Conservation (phyloP, 1,140 invertebrate genomes). For the Apis dorsata region DNA sequence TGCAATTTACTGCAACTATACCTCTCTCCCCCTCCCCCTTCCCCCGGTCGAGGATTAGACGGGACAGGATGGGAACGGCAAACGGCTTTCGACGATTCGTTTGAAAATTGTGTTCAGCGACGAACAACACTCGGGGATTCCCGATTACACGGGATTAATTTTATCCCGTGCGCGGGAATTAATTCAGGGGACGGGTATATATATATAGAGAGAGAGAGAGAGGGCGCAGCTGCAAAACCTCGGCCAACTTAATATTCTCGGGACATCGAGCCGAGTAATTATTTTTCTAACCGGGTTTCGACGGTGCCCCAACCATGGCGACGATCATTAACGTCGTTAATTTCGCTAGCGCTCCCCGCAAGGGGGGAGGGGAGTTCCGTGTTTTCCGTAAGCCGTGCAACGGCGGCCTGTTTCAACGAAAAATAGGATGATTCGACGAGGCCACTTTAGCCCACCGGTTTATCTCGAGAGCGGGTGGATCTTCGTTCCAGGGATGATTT, state of each 20-base stretch:
- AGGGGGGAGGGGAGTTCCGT: not conserved
- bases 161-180: not conserved
- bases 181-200: not conserved
- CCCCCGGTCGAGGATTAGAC: too few relatives aligned
- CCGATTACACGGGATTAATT: conserved; percentile 17
- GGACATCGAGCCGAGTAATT: conserved; percentile 38
- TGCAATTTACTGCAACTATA: too few relatives aligned
- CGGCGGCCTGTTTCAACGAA: not conserved
- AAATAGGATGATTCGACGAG: conserved; percentile 40
- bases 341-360: not conserved
- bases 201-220: too few relatives aligned
- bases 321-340: conserved; percentile 44
- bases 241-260: conserved; percentile 33
- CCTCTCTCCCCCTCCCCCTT: too few relatives aligned
- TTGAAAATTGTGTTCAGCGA: too few relatives aligned
- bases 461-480: conserved; percentile 18
- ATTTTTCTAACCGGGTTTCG: conserved; percentile 33
- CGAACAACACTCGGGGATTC: not conserved
- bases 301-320: not conserved
- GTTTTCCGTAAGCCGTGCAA: conserved; percentile 1
- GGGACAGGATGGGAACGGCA: too few relatives aligned
- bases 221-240: not conserved
- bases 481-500: conserved; percentile 20
- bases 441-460: conserved; percentile 30
- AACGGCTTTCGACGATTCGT: too few relatives aligned